A percentile compares a stretch with the other conserved stretches of the same genome.
phyloP scores from a whole-genome alignment of 2,113 vertebrate species.

The Psilopogon haemacephalus region DNA sequence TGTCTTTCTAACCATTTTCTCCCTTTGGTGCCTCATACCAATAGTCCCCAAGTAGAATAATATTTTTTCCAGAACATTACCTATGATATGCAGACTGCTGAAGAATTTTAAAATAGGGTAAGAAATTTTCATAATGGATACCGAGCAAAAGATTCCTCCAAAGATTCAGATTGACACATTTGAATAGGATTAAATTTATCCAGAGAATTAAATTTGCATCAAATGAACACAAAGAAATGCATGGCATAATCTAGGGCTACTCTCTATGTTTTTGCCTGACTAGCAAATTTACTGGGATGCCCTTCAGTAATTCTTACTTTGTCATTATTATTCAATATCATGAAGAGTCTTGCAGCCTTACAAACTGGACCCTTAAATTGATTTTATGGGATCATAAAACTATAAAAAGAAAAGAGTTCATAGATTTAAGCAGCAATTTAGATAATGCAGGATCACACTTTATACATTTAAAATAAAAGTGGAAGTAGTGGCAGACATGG shows the following conservation, averaged over 20 bases:
- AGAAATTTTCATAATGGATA: constrained; percentile 18
- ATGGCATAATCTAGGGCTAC: neutral
- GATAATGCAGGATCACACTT: neutral
- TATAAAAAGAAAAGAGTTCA: neutral
- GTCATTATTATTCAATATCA: constrained; percentile 12
- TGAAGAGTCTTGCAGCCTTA: neutral
- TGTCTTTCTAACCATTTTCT: neutral
- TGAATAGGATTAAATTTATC: constrained; percentile 35
- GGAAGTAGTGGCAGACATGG: neutral
- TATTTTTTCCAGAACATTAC: neutral
- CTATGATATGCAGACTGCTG: neutral
- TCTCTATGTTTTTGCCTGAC: neutral
- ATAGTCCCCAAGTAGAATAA: neutral
- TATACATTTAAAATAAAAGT: neutral
- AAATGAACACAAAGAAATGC: constrained; percentile 28
- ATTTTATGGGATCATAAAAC: neutral
- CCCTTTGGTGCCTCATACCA: neutral
- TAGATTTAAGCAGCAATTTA: neutral
- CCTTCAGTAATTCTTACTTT: constrained; percentile 47
- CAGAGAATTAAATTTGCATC: constrained; percentile 52
- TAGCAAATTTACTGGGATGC: constrained; percentile 23
- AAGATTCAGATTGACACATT: constrained; percentile 41
- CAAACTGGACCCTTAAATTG: neutral
- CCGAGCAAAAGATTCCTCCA: constrained; percentile 19
- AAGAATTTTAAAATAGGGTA: constrained; percentile 44